Evolutionary conservation across 2,888 invertebrate species (phyloP), one percentile per base, ranked within the genome.

Genomic region (Harmothoe impar): DNA sequence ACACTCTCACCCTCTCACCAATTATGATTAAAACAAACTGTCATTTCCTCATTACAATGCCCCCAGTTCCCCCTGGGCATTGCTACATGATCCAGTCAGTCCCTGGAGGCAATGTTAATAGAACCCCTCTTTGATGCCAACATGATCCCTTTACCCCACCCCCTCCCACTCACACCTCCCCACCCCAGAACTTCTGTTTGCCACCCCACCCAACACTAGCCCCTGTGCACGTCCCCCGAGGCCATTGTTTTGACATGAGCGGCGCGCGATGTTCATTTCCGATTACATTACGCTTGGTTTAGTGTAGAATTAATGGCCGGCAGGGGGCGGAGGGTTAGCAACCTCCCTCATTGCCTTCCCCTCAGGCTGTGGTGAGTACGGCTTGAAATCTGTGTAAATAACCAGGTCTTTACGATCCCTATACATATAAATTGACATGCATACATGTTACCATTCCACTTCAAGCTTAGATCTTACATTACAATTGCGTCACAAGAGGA

Each of bases 221-320:
- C 77, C 77, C 77, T 25, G 62, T 15, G n/a, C 77, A 31, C 77
- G 81, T 33, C 31, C 54, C 86, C 86, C 12, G 17, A 29, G 86
- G 54, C 86, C 10, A 86, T 86, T 86, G 86, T 86, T 86, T 52
- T 86, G 86, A 86, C 56, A 54, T 86, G 52, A 35, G 84, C 51
- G 84, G 25, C 43, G 23, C 43, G 84, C 84, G 84, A 86, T 86
- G 86, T 54, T 86, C 52, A 86, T 54, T 86, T 86, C 86, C 86
- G 52, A 52, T 54, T 86, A 31, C 54, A 86, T 86, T 86, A 29
- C 86, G 86, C 86, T 33, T 86, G 86, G 56, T 54, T 86, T 52
- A 56, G 86, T 86, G 86, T 25, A 29, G 86, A 86, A 86, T 86
- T 86, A 86, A 86, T 86, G 86, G 86, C 0, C 43, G 43, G 43